A percentile compares a stretch with the other conserved stretches of the same genome.
Conservation (phyloP, 92 coral and sea anemone genomes). For the Bergia puertoricense region DNA sequence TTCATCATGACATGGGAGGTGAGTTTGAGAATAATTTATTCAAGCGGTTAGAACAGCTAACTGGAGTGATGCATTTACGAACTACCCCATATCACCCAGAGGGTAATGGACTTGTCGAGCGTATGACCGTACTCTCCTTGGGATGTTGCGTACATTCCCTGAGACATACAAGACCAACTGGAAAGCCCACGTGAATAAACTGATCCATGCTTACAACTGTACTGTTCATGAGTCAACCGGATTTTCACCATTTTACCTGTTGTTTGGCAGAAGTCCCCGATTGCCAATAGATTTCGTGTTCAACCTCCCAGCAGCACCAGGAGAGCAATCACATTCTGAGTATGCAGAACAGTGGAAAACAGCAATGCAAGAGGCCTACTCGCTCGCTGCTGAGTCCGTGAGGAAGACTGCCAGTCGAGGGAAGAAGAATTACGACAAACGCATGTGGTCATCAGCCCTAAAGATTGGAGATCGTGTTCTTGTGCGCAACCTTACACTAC, state of each 20-base stretch:
- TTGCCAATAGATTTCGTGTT: slow-evolving; percentile 50
- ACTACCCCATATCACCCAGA: too few species aligned
- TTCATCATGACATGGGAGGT: too few species aligned
- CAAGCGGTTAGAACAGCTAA: too few species aligned
- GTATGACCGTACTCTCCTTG: slow-evolving; percentile 47
- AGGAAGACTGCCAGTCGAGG: not conserved
- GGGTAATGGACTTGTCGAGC: too few species aligned
- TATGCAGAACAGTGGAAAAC: slow-evolving; percentile 47
- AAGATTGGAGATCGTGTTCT: slow-evolving; percentile 42
- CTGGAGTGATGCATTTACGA: too few species aligned
- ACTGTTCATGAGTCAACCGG: slow-evolving; percentile 56
- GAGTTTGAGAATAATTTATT: too few species aligned
- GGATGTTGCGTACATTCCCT: not conserved
- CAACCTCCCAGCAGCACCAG: slow-evolving; percentile 35
- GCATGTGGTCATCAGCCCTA: slow-evolving; percentile 21
- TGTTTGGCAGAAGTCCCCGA: slow-evolving; percentile 49
- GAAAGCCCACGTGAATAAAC: slow-evolving; percentile 60
- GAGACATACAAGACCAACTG: slow-evolving; percentile 54
- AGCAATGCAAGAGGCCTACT: slow-evolving; percentile 53
- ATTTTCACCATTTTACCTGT: slow-evolving; percentile 50
- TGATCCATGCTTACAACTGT: slow-evolving; percentile 58
- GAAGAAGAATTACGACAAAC: slow-evolving; percentile 26
- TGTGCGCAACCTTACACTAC: slow-evolving; percentile 37
- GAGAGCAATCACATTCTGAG: slow-evolving; percentile 41
- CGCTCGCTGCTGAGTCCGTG: slow-evolving; percentile 37